These are phyloP conservation scores for Pseudolycoriella hygida DNA, from an alignment of 2,888 invertebrate genomes.

Conservation along the genomic window DNA sequence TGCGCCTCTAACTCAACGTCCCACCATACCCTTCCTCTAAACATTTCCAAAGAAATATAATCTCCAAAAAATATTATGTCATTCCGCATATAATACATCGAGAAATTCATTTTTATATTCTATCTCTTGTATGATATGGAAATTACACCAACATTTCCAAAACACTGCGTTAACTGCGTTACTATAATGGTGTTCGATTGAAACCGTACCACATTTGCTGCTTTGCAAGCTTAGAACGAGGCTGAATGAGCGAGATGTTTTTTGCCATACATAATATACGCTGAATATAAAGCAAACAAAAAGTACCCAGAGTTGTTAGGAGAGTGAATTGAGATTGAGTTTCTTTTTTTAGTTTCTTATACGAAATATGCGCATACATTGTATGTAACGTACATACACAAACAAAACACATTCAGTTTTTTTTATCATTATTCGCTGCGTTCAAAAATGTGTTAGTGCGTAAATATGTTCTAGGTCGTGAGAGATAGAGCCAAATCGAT, in stretches of 20 bases:
- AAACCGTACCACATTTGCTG: neutral
- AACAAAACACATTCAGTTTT: neutral
- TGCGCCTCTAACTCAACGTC: too few relatives aligned
- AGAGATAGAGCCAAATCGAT: neutral
- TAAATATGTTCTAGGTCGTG: slow-evolving; percentile 1
- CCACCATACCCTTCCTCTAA: too few relatives aligned
- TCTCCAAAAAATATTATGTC: too few relatives aligned
- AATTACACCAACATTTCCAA: neutral
- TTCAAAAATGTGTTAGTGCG: neutral
- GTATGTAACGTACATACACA: neutral
- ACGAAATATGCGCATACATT: neutral
- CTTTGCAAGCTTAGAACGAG: neutral
- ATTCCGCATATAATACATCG: too few relatives aligned
- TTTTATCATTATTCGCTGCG: neutral
- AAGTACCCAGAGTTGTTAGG: too few relatives aligned
- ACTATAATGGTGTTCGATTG: neutral
- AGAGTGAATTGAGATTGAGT: too few relatives aligned
- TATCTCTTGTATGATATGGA: too few relatives aligned
- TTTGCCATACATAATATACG: too few relatives aligned
- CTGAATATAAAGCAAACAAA: too few relatives aligned
- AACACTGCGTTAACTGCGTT: neutral
- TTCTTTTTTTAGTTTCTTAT: too few relatives aligned
- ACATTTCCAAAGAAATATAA: too few relatives aligned
- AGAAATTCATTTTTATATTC: too few relatives aligned
- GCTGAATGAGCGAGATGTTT: neutral